Percentiles rank a stretch among this genome's conserved stretches.
Evolutionary conservation across 2,113 vertebrate species (phyloP).

Genomic region (Symphodus melops): DNA sequence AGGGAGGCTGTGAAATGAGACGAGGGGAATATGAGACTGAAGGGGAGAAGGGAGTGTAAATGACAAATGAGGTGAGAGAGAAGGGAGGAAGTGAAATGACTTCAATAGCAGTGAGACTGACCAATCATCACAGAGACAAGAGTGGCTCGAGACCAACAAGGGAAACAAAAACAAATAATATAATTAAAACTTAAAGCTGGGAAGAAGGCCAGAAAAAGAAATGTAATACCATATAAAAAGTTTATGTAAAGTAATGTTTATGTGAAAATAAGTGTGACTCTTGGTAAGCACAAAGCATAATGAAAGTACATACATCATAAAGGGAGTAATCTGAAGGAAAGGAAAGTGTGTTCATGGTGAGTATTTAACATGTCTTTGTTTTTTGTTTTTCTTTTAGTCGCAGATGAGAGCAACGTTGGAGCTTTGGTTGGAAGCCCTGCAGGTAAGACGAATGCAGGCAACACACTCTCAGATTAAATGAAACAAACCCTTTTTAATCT

Average conservation of each 20-base stretch:
- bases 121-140: conserved; percentile 29
- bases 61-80: conserved; percentile 57
- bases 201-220: not conserved
- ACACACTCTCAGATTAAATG: too few species aligned
- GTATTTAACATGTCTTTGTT: conserved; percentile 30
- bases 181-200: not conserved
- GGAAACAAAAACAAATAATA: conserved; percentile 21
- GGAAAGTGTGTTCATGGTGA: not conserved
- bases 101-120: conserved; percentile 45
- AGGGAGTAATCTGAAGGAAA: too few species aligned
- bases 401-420: conserved; percentile 71
- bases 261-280: not conserved
- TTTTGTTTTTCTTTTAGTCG: conserved; percentile 71
- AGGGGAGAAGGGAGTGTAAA: conserved; percentile 30
- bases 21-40: conserved; percentile 15
- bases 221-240: too few species aligned
- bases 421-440: conserved; percentile 33
- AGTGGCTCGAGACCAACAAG: not conserved
- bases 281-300: not conserved
- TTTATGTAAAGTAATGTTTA: too few species aligned
- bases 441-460: conserved; percentile 53
- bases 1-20: conserved; percentile 5
- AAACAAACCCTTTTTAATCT: too few species aligned
- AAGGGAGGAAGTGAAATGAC: conserved; percentile 44
- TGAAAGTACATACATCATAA: not conserved